Percentiles rank a stretch among this genome's conserved stretches.
Conservation (phyloP, 2,113 vertebrate genomes). For the Synchiropus splendidus region DNA sequence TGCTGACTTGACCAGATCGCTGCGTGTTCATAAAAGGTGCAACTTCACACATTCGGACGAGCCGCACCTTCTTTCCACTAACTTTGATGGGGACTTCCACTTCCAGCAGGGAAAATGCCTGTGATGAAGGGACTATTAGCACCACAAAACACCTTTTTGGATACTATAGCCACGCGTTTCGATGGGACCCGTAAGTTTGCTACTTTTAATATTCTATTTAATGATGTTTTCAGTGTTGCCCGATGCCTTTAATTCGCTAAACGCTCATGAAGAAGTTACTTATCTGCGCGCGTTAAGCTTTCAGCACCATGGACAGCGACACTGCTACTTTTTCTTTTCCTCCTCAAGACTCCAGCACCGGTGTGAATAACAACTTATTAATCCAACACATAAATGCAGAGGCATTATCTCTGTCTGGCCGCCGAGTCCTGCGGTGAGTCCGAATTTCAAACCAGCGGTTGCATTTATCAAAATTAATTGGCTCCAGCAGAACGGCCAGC, state of each 20-base stretch:
- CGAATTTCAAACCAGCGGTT: conserved; percentile 20
- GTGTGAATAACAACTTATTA: too few species aligned
- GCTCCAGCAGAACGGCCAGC: conserved; percentile 21
- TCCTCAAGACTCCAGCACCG: too few species aligned
- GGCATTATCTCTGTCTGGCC: conserved; percentile 13
- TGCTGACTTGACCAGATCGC: conserved; percentile 40
- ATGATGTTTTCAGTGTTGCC: not conserved
- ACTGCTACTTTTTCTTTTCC: too few species aligned
- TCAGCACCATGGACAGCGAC: conserved; percentile 3
- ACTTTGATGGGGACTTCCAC: conserved; percentile 94
- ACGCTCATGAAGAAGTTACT: not conserved
- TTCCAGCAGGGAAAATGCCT: conserved; percentile 86
- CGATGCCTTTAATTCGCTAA: too few species aligned
- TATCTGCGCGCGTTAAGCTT: too few species aligned
- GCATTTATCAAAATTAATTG: conserved; percentile 59
- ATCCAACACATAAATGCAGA: not conserved
- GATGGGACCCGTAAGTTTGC: conserved; percentile 96
- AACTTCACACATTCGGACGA: conserved; percentile 32
- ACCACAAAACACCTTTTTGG: conserved; percentile 96
- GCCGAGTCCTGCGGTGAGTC: conserved; percentile 3
- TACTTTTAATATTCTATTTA: not conserved
- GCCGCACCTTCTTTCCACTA: conserved; percentile 33
- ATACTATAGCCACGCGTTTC: conserved; percentile 96
- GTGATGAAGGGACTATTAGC: conserved; percentile 99
- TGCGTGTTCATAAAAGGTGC: conserved; percentile 24